Conservation (phyloP, 2,888 invertebrate species). For the Phlogophora meticulosa region DNA sequence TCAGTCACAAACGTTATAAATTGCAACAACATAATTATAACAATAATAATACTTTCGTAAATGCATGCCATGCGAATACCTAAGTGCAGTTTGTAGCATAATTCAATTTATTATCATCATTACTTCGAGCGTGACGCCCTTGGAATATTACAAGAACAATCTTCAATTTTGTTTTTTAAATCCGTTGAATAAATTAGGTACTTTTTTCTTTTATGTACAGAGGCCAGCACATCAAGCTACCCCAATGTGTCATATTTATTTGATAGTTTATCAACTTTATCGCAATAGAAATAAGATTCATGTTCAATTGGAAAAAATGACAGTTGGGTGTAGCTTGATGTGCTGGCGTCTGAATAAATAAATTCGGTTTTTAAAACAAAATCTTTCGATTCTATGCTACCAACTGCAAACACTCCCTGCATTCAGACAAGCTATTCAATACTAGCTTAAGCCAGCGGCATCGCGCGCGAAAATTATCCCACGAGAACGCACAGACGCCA, state of each 20-base stretch:
- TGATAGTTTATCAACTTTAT: too few relatives aligned
- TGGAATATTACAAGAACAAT: background rate
- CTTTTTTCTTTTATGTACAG: too few relatives aligned
- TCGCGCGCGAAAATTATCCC: too few relatives aligned
- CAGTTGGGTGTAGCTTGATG: too few relatives aligned
- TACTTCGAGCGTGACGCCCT: background rate
- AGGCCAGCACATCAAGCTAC: too few relatives aligned
- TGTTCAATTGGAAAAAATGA: background rate
- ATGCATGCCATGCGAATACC: conserved; percentile 17
- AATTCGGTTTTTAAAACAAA: too few relatives aligned
- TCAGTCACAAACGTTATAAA: background rate
- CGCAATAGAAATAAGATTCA: too few relatives aligned
- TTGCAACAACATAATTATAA: conserved; percentile 16
- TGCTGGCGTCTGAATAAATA: too few relatives aligned
- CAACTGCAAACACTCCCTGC: background rate
- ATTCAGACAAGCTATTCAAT: background rate
- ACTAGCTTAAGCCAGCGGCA: too few relatives aligned
- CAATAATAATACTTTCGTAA: background rate
- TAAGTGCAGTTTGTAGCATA: conserved; percentile 29
- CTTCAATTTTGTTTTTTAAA: background rate
- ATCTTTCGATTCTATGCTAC: too few relatives aligned
- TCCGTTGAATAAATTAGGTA: background rate
- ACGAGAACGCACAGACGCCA: too few relatives aligned
- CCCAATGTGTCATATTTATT: too few relatives aligned
- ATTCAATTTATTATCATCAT: conserved; percentile 1